Evolutionary conservation across 2,797 vertebrate species (phyloP), one percentile per base, ranked within the genome.

Genomic region (Thalassophryne amazonica): DNA sequence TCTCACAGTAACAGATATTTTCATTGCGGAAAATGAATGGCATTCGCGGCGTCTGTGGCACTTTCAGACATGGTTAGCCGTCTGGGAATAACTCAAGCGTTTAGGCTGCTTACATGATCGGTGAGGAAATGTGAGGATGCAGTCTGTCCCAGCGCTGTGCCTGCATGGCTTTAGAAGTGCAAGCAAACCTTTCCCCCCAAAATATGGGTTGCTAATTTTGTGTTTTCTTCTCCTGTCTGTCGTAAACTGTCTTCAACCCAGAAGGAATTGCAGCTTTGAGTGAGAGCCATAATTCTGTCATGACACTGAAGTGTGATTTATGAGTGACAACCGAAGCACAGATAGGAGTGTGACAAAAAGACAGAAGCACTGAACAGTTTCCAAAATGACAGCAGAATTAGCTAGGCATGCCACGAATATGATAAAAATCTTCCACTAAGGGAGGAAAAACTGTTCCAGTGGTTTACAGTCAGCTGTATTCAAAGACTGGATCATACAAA

Each of bases 301-400:
- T 75, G 64, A 60, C 61, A 67, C 73, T 65, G 72, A 31, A 53
- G 56, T 4, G 69, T 74, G 78, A 86, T 86, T 85, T 80, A 85
- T 36, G 74, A 58, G 60, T 29, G 63, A 83, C 75, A 71, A 72
- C 65, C 75, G 64, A 55, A 38, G 38, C 33, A 55, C 22, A 4
- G 54, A 42, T 28, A 30, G 32, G 38, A 14, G 46, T 17, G 17
- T 31, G n/a, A 31, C 20, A 13, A 34, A 49, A 48, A 54, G 33
- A 38, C 34, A 27, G 37, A 50, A 7, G 48, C 35, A 40, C 6
- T 3, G 12, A 24, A n/a, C n/a, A n/a, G n/a, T n/a, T n/a, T n/a
- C n/a, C n/a, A n/a, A n/a, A n/a, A n/a, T n/a, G n/a, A n/a, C n/a
- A n/a, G n/a, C n/a, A n/a, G n/a, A n/a, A n/a, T n/a, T n/a, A n/a